These are phyloP conservation scores for Leucosticte australis DNA, from an alignment of 2,113 vertebrate genomes.

Conservation along the genomic window DNA sequence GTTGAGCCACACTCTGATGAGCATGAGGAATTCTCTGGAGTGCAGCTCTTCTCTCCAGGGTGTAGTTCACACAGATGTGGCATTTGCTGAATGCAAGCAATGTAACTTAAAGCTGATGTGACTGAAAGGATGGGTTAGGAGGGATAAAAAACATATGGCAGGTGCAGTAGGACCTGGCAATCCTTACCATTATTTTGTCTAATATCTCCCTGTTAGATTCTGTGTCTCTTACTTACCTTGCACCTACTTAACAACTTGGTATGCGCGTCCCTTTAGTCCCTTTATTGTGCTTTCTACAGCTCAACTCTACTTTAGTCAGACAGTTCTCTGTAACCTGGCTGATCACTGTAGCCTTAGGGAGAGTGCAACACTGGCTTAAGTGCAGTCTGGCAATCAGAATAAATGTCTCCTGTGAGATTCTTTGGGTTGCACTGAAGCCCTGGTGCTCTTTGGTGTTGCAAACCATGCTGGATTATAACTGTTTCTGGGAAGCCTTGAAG, in stretches of 20 bases:
- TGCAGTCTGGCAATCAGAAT: neutral
- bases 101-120: neutral
- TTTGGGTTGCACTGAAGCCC: neutral
- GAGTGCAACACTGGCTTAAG: neutral
- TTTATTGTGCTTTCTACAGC: neutral
- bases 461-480: neutral
- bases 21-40: conserved; percentile 40
- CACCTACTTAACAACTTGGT: neutral
- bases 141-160: neutral
- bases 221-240: neutral
- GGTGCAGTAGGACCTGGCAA: neutral
- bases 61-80: conserved; percentile 14
- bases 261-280: neutral
- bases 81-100: conserved; percentile 3
- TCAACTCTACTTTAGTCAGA: neutral
- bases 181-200: neutral
- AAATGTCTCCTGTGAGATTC: neutral
- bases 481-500: neutral
- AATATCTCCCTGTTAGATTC: neutral
- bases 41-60: neutral
- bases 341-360: neutral
- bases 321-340: neutral
- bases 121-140: neutral
- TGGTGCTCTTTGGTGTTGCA: neutral
- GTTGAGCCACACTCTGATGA: conserved; percentile 21